Conservation (phyloP, 2,797 vertebrate species). For the Silurus aristotelis region DNA sequence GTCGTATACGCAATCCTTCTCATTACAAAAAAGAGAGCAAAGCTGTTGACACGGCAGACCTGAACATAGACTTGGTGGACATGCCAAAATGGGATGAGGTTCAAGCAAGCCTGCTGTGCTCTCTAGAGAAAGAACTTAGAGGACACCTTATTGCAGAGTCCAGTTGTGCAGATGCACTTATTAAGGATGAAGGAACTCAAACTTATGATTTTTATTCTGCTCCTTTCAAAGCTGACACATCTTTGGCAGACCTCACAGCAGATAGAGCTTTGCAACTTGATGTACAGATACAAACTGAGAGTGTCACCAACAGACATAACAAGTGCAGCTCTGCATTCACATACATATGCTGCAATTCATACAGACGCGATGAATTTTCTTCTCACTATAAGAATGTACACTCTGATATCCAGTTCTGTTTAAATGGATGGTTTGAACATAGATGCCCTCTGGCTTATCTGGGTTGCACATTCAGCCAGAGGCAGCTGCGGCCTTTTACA, state of each 20-base stretch:
- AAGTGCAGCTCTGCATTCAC: conserved; percentile 91
- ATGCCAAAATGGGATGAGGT: conserved; percentile 85
- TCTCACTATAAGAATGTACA: conserved; percentile 92
- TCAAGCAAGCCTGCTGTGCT: conserved; percentile 86
- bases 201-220: conserved; percentile 85
- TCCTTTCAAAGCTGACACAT: conserved; percentile 75
- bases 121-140: conserved; percentile 87
- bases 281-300: conserved; percentile 86
- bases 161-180: conserved; percentile 76
- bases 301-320: conserved; percentile 88
- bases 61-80: conserved; percentile 74
- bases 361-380: conserved; percentile 86
- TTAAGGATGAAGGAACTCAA: conserved; percentile 86
- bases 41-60: conserved; percentile 88
- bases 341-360: conserved; percentile 86
- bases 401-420: conserved; percentile 85
- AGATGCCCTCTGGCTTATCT: conserved; percentile 91
- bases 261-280: conserved; percentile 74
- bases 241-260: conserved; percentile 79
- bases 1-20: conserved; percentile 80
- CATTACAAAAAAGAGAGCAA: conserved; percentile 73
- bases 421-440: conserved; percentile 90
- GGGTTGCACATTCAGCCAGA: conserved; percentile 89
- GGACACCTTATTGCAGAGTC: conserved; percentile 90
- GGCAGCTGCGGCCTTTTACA: conserved; percentile 81